Evolutionary conservation across 2,113 vertebrate species (phyloP), one percentile per base, ranked within the genome.

Genomic region (Myodes glareolus): DNA sequence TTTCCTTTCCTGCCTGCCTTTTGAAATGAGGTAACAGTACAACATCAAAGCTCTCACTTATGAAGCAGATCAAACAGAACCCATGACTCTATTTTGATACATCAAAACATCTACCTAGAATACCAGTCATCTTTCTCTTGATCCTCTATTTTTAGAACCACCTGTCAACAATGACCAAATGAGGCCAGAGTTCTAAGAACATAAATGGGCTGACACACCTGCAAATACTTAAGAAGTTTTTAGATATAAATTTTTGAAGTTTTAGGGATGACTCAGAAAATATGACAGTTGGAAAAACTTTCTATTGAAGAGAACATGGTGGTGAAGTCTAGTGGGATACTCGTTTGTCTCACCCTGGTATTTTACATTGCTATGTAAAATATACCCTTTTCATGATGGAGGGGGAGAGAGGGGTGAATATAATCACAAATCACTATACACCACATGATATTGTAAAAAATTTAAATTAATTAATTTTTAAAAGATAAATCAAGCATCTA

Each of bases 111-210:
- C 80, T 95, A 70, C 52, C 92, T 95, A 39, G 55, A 16, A 88
- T 93, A 81, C 95, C 61, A 90, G 76, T 81, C 87, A 88, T 94
- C n/a, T 97, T 91, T 76, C 82, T 85, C 94, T 87, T 76, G 61
- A 92, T 19, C 11, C 3, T 80, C 81, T 97, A 96, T 97, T 97
- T 97, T 97, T 98, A 97, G 95, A 96, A 55, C 19, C 45, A 72
- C 42, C 68, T 95, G 94, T 92, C 27, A 52, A 70, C 55, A 61
- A 80, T 42, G 78, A 27, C n/a, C 85, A 93, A 94, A 85, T 80
- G 75, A 86, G 19, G 93, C 78, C 67, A 73, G 25, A 90, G 81
- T 39, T 94, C 55, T 81, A 72, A 95, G 84, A 95, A 88, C 11
- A 16, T 68, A 70, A 63, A 31, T 58, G 45, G 50, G 31, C 29